Evolutionary conservation across 2,113 vertebrate genomes (phyloP), one percentile per base, ranked within the genome.

Genomic region (Cheilinus undulatus): DNA sequence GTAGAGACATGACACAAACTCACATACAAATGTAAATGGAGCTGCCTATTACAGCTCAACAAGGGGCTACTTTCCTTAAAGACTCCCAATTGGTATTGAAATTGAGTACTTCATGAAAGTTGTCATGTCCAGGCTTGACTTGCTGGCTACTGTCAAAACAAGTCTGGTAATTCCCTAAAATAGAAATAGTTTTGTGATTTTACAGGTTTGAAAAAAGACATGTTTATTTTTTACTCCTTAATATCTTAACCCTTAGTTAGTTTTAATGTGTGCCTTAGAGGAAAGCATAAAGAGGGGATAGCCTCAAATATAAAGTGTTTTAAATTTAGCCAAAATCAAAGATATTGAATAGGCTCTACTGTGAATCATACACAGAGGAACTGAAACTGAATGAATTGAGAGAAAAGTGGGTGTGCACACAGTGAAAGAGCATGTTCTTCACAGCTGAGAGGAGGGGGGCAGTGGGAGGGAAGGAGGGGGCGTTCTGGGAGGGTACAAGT

Each of bases 61-160:
- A 43, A 27, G 32, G 76, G 54, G 23, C 69, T 84, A 2, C 42
- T 32, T 67, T 11, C 30, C 36, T 22, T 15, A 65, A 80, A 10
- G 66, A 75, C 69, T 52, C 60, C 73, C 42, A 15, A 78, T 83
- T 88, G 70, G 79, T 76, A 85, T 82, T 72, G 4, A 66, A 89
- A 89, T 81, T 15, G 8, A 30, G 22, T 36, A 11, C 64, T 76
- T 49, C 1, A 34, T 50, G 56, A 77, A 73, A 73, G 52, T 24
- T 60, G 46, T 61, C 76, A 45, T 65, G 79, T 24, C 84, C 67
- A 49, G 76, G 13, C 74, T 1, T 77, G 69, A 61, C 51, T 59
- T 15, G 0, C 6, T 20, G 65, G 20, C 9, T 26, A 3, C 45
- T 70, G 69, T 73, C 66, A 54, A 62, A 57, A 81, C 78, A 80